Evolutionary conservation across 1,140 invertebrate genomes (phyloP).

Genomic region (Diabrotica undecimpunctata): DNA sequence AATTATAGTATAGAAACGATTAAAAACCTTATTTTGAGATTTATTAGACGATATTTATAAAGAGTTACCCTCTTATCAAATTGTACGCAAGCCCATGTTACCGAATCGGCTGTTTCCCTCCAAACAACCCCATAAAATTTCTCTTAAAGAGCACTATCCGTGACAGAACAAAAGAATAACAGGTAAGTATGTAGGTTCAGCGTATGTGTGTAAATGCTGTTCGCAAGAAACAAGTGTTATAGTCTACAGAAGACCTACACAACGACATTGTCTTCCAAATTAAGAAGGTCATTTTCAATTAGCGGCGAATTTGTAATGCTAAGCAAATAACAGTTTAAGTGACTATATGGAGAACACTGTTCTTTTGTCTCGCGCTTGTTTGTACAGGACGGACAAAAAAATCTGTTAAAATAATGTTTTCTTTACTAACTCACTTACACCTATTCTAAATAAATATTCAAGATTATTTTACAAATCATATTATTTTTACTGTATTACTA

Average conservation of each 20-base stretch:
- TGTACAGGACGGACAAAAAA: constrained; percentile 7
- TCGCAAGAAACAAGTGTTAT: not conserved
- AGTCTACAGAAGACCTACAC: constrained; percentile 38
- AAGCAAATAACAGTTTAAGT: not conserved
- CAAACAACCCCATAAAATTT: no score
- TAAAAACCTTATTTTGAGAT: no score
- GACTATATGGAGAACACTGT: not conserved
- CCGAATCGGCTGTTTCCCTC: no score
- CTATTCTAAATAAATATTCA: no score
- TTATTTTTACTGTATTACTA: no score
- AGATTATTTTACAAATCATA: no score
- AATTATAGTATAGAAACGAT: no score
- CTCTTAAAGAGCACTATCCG: no score
- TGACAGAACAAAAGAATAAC: constrained; percentile 7
- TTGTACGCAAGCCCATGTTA: no score
- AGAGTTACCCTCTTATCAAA: no score
- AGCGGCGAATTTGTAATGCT: not conserved
- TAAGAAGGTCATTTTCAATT: constrained; percentile 7
- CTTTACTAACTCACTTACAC: no score
- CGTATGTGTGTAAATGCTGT: constrained; percentile 6
- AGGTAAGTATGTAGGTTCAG: not conserved
- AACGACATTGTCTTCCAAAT: constrained; percentile 13
- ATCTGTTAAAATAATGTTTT: not conserved
- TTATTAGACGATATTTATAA: no score
- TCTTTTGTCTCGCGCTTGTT: constrained; percentile 1